Evolutionary conservation across 2,888 invertebrate genomes (phyloP), one percentile per base, ranked within the genome.

Genomic region (Phaedon cochleariae): DNA sequence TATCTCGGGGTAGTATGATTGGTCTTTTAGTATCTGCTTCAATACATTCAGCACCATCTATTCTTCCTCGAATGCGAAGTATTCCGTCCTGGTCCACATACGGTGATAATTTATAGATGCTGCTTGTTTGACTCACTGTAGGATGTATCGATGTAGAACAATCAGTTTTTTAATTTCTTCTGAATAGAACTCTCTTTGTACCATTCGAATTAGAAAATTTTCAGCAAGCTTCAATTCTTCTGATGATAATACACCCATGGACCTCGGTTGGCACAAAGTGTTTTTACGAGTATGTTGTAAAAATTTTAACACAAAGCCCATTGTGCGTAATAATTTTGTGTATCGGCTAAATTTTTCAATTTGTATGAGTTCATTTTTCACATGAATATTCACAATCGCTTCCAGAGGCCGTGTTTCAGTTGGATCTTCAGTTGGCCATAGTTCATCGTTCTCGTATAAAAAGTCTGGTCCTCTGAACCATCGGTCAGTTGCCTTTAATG

Each of bases 61-160:
- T 52, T 53, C 61, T 10, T 20, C 37, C 52, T 22, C 60, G 22
- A 51, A 60, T 15, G 18, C 60, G 12, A 52, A 60, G 18, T 52
- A 60, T 15, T 9, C 29, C 29, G 2, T 52, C 12, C 4, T 53
- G 18, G 37, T 61, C 61, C 17, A 61, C 10, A 37, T 52, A 61
- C 1, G 53, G 52, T 31, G 61, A 61, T 21, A 61, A 9, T 54
- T 53, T 54, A 34, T 41, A 53, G 3, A 53, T 10, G 2, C 12
- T 45, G 58, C 58, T 58, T 3, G 45, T 18, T 26, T 12, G 21
- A 1, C 12, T 10, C 1, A 51, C 51, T 10, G 21, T 51, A 1
- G 20, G 51, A 1, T 51, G 51, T n/a, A 51, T 45, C 7, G 7
- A 1, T 12, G 7, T n/a, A 1, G 10, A 1, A 17, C n/a, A n/a